Evolutionary conservation across 2,797 vertebrate species (phyloP), one percentile per base, ranked within the genome.

Genomic region (Thaleichthys pacificus): DNA sequence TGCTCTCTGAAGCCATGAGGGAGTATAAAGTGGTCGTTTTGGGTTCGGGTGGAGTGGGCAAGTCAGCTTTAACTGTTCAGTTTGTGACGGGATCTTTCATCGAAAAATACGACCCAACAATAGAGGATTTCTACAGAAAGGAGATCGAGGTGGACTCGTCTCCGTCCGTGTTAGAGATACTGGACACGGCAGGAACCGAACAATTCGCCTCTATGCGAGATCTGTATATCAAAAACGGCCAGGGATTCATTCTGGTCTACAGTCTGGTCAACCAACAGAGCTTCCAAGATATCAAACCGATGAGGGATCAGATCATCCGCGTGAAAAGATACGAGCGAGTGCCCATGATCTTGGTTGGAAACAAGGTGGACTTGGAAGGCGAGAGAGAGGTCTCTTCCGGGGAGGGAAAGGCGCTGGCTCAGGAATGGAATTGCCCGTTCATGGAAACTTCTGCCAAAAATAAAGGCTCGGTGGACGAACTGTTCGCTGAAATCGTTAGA

Each of bases 401-500:
- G 74, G 96, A 98, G 82, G 96, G 96, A 83, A 96, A 96, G 86
- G 96, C 95, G 62, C 94, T 97, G 91, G 96, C 96, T 62, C 96
- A 97, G 85, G 96, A 98, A 76, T 98, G 96, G 96, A 96, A 84
- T 92, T 98, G 96, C 92, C 96, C 96, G 78, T 98, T 98, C 75
- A 94, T 98, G 93, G 96, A 98, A 84, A 97, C 96, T 64, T 98
- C 96, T 72, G 96, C 96, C 94, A 98, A 98, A 93, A 96, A 97
- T 88, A 98, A 98, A 93, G 93, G 91, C 68, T 96, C 95, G 0
- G 96, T 98, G 80, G 96, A 98, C 78, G 96, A 98, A 91, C 94
- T 98, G 70, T 97, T 98, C 80, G 96, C 96, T 17, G 96, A 98
- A 82, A 98, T 98, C 70, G 96, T 98, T 80, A 75, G 96, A 89